A percentile compares a stretch with the other conserved stretches of the same genome.
Conservation (phyloP, 2,888 invertebrate genomes). For the Lochmaea capreae region DNA sequence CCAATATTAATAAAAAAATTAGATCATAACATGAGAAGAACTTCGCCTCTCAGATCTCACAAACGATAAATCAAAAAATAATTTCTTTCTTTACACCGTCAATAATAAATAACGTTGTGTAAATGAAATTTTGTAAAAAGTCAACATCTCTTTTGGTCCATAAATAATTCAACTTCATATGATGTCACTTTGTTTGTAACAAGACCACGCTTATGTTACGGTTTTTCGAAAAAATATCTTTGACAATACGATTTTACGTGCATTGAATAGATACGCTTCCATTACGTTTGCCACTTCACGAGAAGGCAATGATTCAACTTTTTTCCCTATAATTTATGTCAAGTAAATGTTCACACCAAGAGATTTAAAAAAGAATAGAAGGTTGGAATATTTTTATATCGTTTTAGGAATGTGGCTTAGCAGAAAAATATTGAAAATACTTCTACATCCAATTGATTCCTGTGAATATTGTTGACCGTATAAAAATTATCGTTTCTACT, state of each 20-base stretch:
- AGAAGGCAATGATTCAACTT: conserved; percentile 25
- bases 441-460: too few species aligned
- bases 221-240: conserved; percentile 24
- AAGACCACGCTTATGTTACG: conserved; percentile 23
- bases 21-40: too few species aligned
- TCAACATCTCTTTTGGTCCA: conserved; percentile 7
- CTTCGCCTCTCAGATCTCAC: too few species aligned
- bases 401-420: too few species aligned
- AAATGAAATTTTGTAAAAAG: neutral
- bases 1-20: too few species aligned
- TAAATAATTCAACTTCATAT: conserved; percentile 28
- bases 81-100: too few species aligned
- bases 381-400: neutral
- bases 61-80: too few species aligned
- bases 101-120: too few species aligned
- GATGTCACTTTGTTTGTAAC: conserved; percentile 23
- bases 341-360: conserved; percentile 24
- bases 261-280: conserved; percentile 15
- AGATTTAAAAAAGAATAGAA: neutral
- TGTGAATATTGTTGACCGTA: too few species aligned
- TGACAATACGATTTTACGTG: conserved; percentile 31
- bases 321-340: conserved; percentile 10
- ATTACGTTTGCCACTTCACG: conserved; percentile 12
- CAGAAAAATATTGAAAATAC: too few species aligned
- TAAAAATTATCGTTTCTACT: too few species aligned